Base-by-base conservation (phyloP, 2,888 invertebrate species). In the Ectobius pallidus region DNA sequence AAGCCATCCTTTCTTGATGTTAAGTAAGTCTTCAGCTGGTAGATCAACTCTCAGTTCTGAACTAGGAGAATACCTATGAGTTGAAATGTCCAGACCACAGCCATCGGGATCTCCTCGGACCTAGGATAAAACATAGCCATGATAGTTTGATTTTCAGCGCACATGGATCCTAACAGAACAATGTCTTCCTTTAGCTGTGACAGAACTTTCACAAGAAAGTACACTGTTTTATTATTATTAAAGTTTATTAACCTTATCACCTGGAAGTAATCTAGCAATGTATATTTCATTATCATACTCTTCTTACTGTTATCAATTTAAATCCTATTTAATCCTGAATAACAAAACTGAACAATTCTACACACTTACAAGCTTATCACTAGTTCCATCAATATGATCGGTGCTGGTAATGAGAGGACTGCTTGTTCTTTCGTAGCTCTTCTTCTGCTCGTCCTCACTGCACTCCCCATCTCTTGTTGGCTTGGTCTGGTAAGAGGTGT, bases 1-100 rank as follows among this genome's bases (percentile, higher is more conserved):
- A 30, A 96, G 87, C 96, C 96, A 97, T 16, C 97, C 97, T 79
- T 96, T 96, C 83, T 96, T 92, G 77, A 94, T 91, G 81, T 95
- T 93, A 67, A 94, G 85, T 49, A 94, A 85, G 79, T 93, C 91
- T 81, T 94, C 94, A 0, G 92, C 90, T 4, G 92, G 91, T 32
- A 92, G 83, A 79, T 91, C 90, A 3, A 91, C 90, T 75, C 92
- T 83, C 73, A 91, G 85, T 74, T 88, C 89, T 81, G 77, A 85
- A 78, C 78, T 84, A 11, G 85, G 85, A 6, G 85, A 85, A 75
- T 85, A 85, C 46, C 80, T 77, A 20, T 75, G 82, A 14, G 86
- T 84, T 52, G 87, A 82, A 77, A 87, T 85, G 80, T 89, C 88
- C 78, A 88, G 79, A 77, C 88, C 89, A 75, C 88, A 87, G 14